Percentiles rank a stretch among this genome's conserved stretches.
Evolutionary conservation across 2,113 vertebrate species (phyloP).

Genomic region (Camelus bactrianus): DNA sequence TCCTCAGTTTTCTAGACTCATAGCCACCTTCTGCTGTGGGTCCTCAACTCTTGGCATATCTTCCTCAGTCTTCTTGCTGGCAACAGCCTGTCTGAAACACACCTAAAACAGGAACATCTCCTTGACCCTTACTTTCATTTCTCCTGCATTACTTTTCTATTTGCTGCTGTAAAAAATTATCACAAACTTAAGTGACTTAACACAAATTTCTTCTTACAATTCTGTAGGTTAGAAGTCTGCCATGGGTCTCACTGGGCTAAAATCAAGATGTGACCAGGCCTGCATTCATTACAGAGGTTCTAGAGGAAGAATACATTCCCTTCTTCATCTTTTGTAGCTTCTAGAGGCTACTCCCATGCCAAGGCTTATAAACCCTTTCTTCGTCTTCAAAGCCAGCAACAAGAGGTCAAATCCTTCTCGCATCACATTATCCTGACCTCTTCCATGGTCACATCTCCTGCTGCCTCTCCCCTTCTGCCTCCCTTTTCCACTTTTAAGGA

Average conservation of each 20-base stretch:
- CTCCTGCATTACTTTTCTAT: background rate
- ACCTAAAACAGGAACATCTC: background rate
- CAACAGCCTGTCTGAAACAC: background rate
- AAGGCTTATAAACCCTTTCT: background rate
- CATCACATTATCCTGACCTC: background rate
- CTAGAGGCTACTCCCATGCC: background rate
- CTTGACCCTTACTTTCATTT: background rate
- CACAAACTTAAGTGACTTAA: background rate
- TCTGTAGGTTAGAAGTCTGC: background rate
- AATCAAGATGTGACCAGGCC: background rate
- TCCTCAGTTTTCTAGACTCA: background rate
- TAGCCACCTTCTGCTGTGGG: background rate
- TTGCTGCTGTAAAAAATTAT: background rate
- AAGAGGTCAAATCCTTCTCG: background rate
- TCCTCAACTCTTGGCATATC: background rate
- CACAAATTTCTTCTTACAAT: background rate
- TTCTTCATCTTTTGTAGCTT: background rate
- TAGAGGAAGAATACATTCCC: background rate
- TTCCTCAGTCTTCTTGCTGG: background rate
- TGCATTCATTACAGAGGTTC: background rate
- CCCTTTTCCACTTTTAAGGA: conserved; percentile 12
- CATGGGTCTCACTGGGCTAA: background rate
- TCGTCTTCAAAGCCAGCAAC: background rate
- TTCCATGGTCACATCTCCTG: background rate
- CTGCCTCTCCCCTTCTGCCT: background rate